Evolutionary conservation across 2,797 vertebrate genomes (phyloP), one percentile per base, ranked within the genome.

Genomic region (Notolabrus celidotus): DNA sequence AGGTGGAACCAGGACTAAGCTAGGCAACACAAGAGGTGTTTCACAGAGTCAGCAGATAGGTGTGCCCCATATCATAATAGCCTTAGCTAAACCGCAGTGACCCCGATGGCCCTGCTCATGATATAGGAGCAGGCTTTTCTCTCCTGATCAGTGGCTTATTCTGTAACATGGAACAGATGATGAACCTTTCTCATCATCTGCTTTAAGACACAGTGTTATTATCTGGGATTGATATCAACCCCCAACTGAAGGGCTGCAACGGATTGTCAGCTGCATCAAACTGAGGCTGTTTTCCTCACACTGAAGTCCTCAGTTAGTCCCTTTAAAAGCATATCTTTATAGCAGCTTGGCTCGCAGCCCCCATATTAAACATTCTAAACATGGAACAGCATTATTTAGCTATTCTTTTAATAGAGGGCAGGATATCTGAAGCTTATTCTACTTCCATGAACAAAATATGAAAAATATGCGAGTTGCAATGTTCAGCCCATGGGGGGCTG

Each of bases 31-130:
- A 53, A 72, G 78, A 62, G 75, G 80, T 59, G 52, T 88, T 87
- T 89, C 52, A 79, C 82, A 38, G 56, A 76, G 89, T 93, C 92
- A 93, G 92, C 92, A 92, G 72, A 83, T 78, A 86, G 82, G 67
- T 76, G 84, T 85, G 85, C 69, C 74, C 84, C 79, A 86, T 88
- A 85, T 89, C 81, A 86, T 90, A 92, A 92, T 90, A 92, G 90
- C 83, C 86, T 92, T 89, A 90, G 82, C 87, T 89, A 61, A 89
- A 86, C 80, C 74, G 62, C 67, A 5, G 49, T 89, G 89, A 92
- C 87, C 90, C 56, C 29, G 67, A 84, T 83, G 76, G 74, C 77
- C 69, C 43, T 23, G 74, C 76, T 66, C 58, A 47, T 71, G 71
- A 63, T 76, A 70, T 33, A 23, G 69, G 63, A 63, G 56, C 1